Conservation (phyloP, 2,113 vertebrate genomes). For the Stegastes partitus region DNA sequence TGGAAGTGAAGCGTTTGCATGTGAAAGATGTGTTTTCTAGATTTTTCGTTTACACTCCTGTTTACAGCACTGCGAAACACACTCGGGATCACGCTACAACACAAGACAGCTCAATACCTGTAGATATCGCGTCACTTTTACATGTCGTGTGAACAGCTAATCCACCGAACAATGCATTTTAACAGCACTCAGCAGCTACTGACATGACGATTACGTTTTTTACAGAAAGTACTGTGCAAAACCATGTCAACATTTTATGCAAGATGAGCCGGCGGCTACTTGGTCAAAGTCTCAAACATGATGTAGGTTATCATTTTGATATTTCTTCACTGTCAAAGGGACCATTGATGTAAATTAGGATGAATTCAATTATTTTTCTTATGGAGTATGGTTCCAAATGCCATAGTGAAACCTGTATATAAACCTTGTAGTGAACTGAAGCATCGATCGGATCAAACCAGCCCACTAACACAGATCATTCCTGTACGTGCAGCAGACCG, state of each 20-base stretch:
- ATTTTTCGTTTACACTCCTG: conserved; percentile 36
- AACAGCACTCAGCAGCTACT: conserved; percentile 72
- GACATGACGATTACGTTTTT: conserved; percentile 40
- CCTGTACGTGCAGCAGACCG: conserved; percentile 36
- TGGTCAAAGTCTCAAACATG: conserved; percentile 47
- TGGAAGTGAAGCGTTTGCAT: conserved; percentile 30
- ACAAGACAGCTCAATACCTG: conserved; percentile 41
- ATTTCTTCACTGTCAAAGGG: conserved; percentile 64
- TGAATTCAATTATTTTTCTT: conserved; percentile 71
- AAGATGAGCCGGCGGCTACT: conserved; percentile 61
- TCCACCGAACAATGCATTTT: conserved; percentile 50
- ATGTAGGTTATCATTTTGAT: conserved; percentile 69
- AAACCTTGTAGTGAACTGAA: conserved; percentile 45
- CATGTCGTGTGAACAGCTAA: conserved; percentile 21
- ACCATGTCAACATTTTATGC: conserved; percentile 73
- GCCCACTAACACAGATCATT: conserved; percentile 49
- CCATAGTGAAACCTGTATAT: conserved; percentile 53
- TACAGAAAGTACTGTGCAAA: conserved; percentile 51
- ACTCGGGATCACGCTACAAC: conserved; percentile 25
- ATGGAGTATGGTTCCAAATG: conserved; percentile 48
- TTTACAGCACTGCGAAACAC: conserved; percentile 53
- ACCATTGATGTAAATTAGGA: conserved; percentile 66
- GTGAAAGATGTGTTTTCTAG: conserved; percentile 26
- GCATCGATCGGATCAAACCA: conserved; percentile 46
- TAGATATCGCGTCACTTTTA: conserved; percentile 46